A percentile compares a stretch with the other conserved stretches of the same genome.
Evolutionary conservation across 1,140 invertebrate genomes (phyloP).

Genomic region (Globodera rostochiensis): DNA sequence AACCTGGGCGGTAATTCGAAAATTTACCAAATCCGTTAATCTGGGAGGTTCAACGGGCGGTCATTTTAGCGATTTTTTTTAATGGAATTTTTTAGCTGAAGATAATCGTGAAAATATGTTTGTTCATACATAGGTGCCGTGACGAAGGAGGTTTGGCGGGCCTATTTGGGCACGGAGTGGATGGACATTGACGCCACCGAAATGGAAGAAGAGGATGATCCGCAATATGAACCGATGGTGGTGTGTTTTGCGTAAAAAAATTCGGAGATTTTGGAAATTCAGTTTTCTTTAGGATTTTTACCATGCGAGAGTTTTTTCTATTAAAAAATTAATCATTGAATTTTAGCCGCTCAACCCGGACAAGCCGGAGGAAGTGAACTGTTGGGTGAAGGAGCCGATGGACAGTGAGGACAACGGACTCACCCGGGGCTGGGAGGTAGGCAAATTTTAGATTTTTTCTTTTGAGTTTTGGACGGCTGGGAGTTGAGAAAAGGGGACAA

Average conservation of each 20-base stretch:
- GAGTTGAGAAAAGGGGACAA: background rate
- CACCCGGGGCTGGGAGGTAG: slow-evolving; percentile 28
- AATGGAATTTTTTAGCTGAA: too few species aligned
- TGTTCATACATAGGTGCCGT: background rate
- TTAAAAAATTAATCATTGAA: background rate
- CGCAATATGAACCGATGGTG: slow-evolving; percentile 20
- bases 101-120: too few species aligned
- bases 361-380: background rate
- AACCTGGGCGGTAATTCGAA: too few species aligned
- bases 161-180: background rate
- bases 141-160: background rate
- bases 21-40: too few species aligned
- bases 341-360: slow-evolving; percentile 19
- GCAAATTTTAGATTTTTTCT: background rate
- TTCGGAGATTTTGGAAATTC: too few species aligned
- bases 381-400: background rate
- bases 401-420: slow-evolving; percentile 25
- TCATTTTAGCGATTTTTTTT: too few species aligned
- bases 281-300: too few species aligned
- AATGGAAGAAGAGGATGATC: slow-evolving; percentile 7
- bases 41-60: too few species aligned
- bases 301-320: too few species aligned
- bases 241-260: background rate
- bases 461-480: background rate
- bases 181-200: background rate